Conservation (phyloP, 2,888 invertebrate species). For the Himalopsyche japonica region DNA sequence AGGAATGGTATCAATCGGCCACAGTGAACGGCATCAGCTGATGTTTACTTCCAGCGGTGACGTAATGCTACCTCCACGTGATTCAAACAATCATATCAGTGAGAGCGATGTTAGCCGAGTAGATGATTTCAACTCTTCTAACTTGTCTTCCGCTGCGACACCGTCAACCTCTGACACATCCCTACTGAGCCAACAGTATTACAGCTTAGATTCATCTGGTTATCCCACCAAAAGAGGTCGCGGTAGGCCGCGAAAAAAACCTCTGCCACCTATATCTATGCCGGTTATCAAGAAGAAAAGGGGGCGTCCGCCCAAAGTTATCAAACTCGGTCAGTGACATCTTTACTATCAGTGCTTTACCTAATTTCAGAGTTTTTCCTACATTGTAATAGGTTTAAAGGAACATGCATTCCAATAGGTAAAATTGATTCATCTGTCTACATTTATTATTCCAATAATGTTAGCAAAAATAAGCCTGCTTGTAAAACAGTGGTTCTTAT, state of each 20-base stretch:
- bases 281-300: constrained; percentile 57
- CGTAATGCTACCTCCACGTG: constrained; percentile 55
- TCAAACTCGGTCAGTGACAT: constrained; percentile 35
- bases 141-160: constrained; percentile 34
- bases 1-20: constrained; percentile 58
- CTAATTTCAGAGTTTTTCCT: too few species aligned
- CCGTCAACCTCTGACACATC: constrained; percentile 41
- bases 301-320: constrained; percentile 57
- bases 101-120: not conserved
- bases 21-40: constrained; percentile 49
- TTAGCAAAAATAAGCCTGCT: too few species aligned
- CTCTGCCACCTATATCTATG: constrained; percentile 50
- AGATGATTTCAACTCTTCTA: constrained; percentile 7
- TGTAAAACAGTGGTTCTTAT: too few species aligned
- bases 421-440: too few species aligned
- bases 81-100: not conserved
- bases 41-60: constrained; percentile 53
- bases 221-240: constrained; percentile 56
- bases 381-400: too few species aligned
- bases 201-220: constrained; percentile 44
- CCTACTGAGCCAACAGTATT: not conserved
- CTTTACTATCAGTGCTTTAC: too few species aligned
- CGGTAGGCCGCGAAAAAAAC: constrained; percentile 61
- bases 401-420: too few species aligned
- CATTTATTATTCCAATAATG: too few species aligned